These are phyloP conservation scores for Pantherophis alleghaniensis DNA, from an alignment of 2,797 vertebrate species.

Conservation along the genomic window DNA sequence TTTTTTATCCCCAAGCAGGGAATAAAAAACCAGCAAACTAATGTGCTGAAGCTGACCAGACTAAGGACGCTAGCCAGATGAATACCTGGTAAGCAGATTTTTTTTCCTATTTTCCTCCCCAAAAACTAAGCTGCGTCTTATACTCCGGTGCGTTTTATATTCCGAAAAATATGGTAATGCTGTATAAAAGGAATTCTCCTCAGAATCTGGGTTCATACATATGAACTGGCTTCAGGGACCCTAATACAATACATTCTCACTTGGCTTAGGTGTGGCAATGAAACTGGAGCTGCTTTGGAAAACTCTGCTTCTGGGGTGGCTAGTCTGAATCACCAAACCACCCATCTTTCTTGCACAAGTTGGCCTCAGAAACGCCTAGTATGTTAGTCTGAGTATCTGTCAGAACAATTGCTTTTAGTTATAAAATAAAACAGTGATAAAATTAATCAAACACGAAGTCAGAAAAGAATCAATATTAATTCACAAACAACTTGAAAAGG, in stretches of 20 bases:
- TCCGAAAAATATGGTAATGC: too few species aligned
- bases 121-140: too few species aligned
- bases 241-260: not conserved
- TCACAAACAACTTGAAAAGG: not conserved
- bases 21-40: too few species aligned
- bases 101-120: too few species aligned
- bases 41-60: too few species aligned
- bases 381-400: not conserved
- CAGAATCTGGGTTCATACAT: not conserved
- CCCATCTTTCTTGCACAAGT: not conserved
- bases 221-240: not conserved
- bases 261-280: not conserved
- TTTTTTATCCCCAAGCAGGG: too few species aligned
- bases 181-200: not conserved
- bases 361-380: not conserved
- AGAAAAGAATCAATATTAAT: not conserved
- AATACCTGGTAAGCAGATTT: too few species aligned
- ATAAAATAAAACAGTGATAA: not conserved
- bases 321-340: not conserved
- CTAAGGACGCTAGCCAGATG: too few species aligned
- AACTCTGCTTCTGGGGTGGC: not conserved
- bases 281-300: not conserved
- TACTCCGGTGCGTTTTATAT: too few species aligned
- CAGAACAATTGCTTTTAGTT: not conserved
- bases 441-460: not conserved